A percentile compares a stretch with the other conserved stretches of the same genome.
These are phyloP conservation scores for Zaprionus davidi DNA, from an alignment of 1,140 invertebrate species.

Conservation along the genomic window DNA sequence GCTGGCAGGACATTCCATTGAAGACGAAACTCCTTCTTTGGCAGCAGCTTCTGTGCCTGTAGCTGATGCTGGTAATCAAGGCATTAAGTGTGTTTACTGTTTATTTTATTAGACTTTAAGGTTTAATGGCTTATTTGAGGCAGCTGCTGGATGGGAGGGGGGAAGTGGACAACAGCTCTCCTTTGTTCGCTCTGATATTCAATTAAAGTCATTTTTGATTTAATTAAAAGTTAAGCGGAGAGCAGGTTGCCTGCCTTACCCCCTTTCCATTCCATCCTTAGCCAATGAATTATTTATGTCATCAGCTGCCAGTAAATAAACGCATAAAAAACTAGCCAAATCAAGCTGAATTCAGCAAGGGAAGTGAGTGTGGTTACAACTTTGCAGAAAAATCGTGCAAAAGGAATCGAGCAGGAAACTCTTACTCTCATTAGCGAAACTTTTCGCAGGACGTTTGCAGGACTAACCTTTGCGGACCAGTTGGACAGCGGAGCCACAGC, in stretches of 20 bases:
- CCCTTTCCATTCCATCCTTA: conserved; percentile 11
- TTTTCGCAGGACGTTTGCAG: conserved; percentile 43
- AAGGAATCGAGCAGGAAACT: conserved; percentile 54
- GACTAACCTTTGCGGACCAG: conserved; percentile 49
- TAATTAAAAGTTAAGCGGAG: conserved; percentile 72
- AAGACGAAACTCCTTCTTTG: not conserved
- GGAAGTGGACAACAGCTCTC: conserved; percentile 4
- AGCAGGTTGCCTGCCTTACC: conserved; percentile 9
- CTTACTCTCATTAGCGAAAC: conserved; percentile 77
- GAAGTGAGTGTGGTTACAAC: conserved; percentile 49
- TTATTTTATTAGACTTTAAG: conserved; percentile 83
- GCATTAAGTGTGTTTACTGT: conserved; percentile 82
- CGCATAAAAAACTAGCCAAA: conserved; percentile 20
- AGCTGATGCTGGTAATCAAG: conserved; percentile 76
- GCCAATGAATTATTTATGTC: conserved; percentile 73
- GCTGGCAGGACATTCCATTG: not conserved
- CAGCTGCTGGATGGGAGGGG: not conserved
- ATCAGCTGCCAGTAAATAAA: conserved; percentile 49
- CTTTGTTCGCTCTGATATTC: conserved; percentile 63
- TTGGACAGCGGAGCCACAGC: not conserved
- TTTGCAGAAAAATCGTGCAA: conserved; percentile 32
- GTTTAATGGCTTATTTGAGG: conserved; percentile 71
- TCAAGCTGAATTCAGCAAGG: conserved; percentile 28
- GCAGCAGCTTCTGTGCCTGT: conserved; percentile 25
- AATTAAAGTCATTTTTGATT: conserved; percentile 78